Evolutionary conservation across 2,113 vertebrate species (phyloP).

Genomic region (Corythornis cristatus): DNA sequence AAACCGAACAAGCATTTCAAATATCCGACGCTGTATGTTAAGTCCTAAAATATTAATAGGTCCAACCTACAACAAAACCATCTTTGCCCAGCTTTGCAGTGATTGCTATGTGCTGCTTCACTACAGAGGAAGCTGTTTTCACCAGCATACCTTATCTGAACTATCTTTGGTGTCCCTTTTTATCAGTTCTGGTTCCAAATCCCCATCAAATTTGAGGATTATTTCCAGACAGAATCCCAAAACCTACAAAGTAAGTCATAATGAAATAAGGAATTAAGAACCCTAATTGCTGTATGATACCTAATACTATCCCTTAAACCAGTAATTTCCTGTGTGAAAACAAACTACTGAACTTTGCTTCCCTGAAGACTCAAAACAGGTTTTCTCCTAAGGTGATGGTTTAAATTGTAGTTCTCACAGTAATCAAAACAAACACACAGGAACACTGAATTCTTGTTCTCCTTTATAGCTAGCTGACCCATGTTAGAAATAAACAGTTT

Average conservation of each 20-base stretch:
- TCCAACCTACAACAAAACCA: neutral
- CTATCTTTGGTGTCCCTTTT: neutral
- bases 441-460: neutral
- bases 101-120: neutral
- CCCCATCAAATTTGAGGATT: neutral
- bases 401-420: neutral
- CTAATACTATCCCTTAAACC: neutral
- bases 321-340: slow-evolving; percentile 33
- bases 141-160: neutral
- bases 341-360: slow-evolving; percentile 6
- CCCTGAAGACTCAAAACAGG: neutral
- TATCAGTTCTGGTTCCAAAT: neutral
- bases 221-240: neutral
- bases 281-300: neutral
- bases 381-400: neutral
- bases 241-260: neutral
- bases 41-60: neutral
- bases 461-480: neutral
- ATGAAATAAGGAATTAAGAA: neutral
- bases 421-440: neutral
- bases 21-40: neutral
- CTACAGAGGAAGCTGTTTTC: neutral
- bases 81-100: neutral
- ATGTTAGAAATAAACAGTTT: neutral
- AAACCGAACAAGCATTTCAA: neutral